Evolutionary conservation across 2,888 invertebrate species (phyloP), one percentile per base, ranked within the genome.

Genomic region (Drepanosiphum platanoidis): DNA sequence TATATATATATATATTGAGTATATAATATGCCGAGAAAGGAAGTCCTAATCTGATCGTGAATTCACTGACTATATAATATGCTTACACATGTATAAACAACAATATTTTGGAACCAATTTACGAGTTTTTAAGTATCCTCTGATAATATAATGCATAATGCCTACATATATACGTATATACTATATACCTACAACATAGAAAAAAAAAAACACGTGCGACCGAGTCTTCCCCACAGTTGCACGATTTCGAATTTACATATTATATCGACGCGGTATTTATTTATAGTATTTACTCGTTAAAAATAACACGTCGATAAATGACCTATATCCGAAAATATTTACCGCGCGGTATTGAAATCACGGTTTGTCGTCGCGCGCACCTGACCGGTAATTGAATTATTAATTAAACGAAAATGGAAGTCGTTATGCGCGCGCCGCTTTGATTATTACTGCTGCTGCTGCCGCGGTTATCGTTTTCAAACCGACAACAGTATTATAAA

Each of bases 1-100:
- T n/a, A n/a, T n/a, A n/a, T n/a, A n/a, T n/a, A n/a, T n/a, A n/a
- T n/a, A n/a, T n/a, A n/a, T n/a, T n/a, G n/a, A n/a, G n/a, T n/a
- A n/a, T n/a, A n/a, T n/a, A n/a, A n/a, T n/a, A n/a, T n/a, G n/a
- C n/a, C n/a, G n/a, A n/a, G n/a, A n/a, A 32, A 58, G 58, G 30
- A 82, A 74, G 72, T 64, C 5, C 27, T 74, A 64, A 82, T 82
- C 82, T 64, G 82, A 82, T 82, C 34, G n/a, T 74, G n/a, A 72
- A 64, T 82, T 72, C 64, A 64, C 30, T 64, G n/a, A 74, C 39
- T 80, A 18, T n/a, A 61, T 46, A 18, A n/a, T n/a, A n/a, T n/a
- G n/a, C n/a, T n/a, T 52, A 27, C n/a, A 72, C 72, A n/a, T n/a
- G n/a, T n/a, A n/a, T n/a, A n/a, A n/a, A n/a, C n/a, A n/a, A n/a